Evolutionary conservation across 2,113 vertebrate genomes (phyloP).

Genomic region (Natator depressus): DNA sequence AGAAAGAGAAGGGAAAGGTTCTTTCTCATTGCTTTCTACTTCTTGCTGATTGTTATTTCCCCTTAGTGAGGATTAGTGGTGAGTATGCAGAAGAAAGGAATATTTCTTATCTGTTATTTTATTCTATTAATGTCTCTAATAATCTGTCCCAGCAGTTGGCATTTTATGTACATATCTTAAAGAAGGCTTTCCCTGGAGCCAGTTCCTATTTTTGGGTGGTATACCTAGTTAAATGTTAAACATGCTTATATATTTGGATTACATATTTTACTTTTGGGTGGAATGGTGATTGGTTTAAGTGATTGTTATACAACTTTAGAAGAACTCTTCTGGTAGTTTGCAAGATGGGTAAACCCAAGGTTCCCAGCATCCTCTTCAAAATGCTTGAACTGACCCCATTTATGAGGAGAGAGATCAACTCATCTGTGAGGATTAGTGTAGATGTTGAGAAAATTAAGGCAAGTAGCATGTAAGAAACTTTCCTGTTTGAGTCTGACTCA

Average conservation of each 20-base stretch:
- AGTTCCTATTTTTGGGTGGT: not conserved
- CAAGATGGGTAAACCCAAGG: not conserved
- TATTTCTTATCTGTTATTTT: not conserved
- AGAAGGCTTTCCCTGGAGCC: not conserved
- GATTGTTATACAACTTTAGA: not conserved
- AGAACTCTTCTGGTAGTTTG: not conserved
- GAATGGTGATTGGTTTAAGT: not conserved
- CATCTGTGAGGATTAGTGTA: not conserved
- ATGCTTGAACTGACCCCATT: not conserved
- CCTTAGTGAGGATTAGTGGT: not conserved
- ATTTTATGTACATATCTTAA: not conserved
- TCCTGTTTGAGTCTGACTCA: not conserved
- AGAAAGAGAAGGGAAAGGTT: not conserved
- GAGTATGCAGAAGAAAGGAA: not conserved
- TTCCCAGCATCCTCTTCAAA: not conserved
- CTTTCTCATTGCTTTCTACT: not conserved
- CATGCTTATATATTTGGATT: not conserved
- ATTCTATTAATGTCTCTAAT: not conserved
- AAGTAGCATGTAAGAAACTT: not conserved
- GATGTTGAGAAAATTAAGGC: not conserved
- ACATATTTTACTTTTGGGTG: not conserved
- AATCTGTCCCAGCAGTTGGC: not conserved
- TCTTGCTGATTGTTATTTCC: not conserved
- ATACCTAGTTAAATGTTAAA: not conserved
- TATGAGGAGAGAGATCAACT: not conserved